phyloP scores from a whole-genome alignment of 2,888 invertebrate species.

The Vanessa cardui region DNA sequence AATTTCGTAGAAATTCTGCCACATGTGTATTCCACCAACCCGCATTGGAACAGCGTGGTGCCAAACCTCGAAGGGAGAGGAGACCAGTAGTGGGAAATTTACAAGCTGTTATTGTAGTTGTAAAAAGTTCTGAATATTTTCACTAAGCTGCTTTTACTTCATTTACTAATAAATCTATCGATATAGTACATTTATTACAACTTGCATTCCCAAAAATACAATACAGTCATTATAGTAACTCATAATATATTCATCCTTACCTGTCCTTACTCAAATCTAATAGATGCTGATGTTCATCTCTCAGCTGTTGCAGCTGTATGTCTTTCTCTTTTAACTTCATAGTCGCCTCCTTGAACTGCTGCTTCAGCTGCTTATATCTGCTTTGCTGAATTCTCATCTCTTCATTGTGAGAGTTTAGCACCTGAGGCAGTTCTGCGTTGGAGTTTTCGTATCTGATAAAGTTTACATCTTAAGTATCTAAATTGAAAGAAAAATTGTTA shows the following conservation, averaged over 20 bases:
- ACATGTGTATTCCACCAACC: no score
- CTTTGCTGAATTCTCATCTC: constrained; percentile 88
- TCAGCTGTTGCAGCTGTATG: constrained; percentile 84
- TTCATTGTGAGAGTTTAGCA: constrained; percentile 89
- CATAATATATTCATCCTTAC: constrained; percentile 50
- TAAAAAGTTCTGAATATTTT: no score
- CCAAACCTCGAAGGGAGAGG: no score
- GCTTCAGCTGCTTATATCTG: constrained; percentile 86
- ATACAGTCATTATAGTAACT: no score
- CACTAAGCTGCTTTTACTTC: no score
- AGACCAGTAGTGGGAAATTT: no score
- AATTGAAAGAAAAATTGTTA: background rate
- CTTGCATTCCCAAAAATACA: no score
- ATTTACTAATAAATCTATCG: no score
- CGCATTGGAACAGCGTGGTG: no score
- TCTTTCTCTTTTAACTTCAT: constrained; percentile 87
- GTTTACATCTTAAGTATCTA: background rate
- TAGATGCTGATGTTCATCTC: constrained; percentile 87
- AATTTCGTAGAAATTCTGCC: no score
- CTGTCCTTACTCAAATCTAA: constrained; percentile 88
- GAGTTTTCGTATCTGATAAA: constrained; percentile 86
- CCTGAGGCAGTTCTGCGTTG: constrained; percentile 89
- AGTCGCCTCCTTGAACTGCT: constrained; percentile 84
- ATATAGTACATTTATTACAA: no score
- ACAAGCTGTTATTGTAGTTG: no score